Base-by-base conservation (phyloP, 2,113 vertebrate species). In the Gallinago undulata region DNA sequence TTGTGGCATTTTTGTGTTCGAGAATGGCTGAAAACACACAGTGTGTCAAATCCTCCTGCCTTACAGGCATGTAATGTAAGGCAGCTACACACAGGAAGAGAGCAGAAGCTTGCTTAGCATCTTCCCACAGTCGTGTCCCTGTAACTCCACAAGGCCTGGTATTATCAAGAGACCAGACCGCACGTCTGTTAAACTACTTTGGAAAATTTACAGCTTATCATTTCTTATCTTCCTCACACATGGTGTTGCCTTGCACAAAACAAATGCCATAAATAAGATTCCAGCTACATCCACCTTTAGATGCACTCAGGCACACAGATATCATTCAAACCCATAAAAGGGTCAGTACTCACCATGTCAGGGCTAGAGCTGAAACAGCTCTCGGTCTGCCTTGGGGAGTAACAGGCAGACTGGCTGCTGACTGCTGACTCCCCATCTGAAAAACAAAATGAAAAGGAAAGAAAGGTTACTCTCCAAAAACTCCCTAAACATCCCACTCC, bases 281-380 rank as follows among this genome's bases (percentile, higher is more conserved):
- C 19, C 67, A 64, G 43, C 30, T 57, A 51, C 39, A 37, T 67
- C 43, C 41, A 35, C 27, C 12, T 41, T 55, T 39, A 50, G n/a
- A 56, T 37, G 37, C 22, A 53, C 45, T 39, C 7, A 7, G 31
- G 60, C 48, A 39, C 13, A 12, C 9, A 83, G 57, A 45, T 30
- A 5, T 2, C 21, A 68, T 33, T 28, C 39, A 55, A 92, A 31
- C 35, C 28, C 74, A 37, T 5, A 48, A 69, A 39, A 35, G 27
- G 55, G 17, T 15, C 41, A 45, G 57, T 57, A 95, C 98, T 98
- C 96, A 99, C 99, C 69, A 67, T 72, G 25, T 96, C 96, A n/a
- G 98, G 97, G 90, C 97, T 98, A 75, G 97, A 98, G 94, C 94
- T 98, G 66, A 96, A 87, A 92, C 69, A 97, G 93, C 95, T 97